phyloP scores from a whole-genome alignment of 2,113 vertebrate species.

The Campylorhamphus procurvoides region DNA sequence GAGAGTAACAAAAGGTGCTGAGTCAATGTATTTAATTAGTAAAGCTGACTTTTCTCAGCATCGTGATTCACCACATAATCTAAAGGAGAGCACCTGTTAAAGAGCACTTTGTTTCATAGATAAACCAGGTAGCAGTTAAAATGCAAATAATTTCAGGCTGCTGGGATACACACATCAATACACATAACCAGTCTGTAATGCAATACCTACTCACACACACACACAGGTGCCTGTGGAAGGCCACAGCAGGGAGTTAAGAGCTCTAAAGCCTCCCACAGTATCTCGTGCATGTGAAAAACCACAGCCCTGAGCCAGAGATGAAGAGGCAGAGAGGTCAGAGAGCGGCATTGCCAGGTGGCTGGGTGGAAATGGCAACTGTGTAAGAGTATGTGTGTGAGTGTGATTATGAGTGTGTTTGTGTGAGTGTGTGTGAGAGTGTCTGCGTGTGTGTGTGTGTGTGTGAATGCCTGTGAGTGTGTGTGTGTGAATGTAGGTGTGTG shows the following conservation, averaged over 20 bases:
- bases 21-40: not conserved
- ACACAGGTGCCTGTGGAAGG: rapidly evolving
- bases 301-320: not conserved
- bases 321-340: not conserved
- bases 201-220: too few relatives aligned
- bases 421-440: too few relatives aligned
- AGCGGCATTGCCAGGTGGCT: not conserved
- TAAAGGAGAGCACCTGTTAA: not conserved
- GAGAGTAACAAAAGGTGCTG: not conserved
- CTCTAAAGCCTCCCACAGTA: not conserved
- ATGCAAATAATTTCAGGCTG: not conserved
- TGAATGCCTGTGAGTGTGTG: not conserved
- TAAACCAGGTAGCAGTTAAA: not conserved
- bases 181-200: not conserved
- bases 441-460: too few relatives aligned
- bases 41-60: not conserved
- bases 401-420: too few relatives aligned
- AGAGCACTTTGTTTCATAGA: not conserved
- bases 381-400: too few relatives aligned
- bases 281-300: not conserved
- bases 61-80: not conserved
- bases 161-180: not conserved
- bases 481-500: too few relatives aligned
- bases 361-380: not conserved
- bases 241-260: rapidly evolving